These are phyloP conservation scores for Aporrectodea caliginosa DNA, from an alignment of 1,140 invertebrate species.

Conservation along the genomic window DNA sequence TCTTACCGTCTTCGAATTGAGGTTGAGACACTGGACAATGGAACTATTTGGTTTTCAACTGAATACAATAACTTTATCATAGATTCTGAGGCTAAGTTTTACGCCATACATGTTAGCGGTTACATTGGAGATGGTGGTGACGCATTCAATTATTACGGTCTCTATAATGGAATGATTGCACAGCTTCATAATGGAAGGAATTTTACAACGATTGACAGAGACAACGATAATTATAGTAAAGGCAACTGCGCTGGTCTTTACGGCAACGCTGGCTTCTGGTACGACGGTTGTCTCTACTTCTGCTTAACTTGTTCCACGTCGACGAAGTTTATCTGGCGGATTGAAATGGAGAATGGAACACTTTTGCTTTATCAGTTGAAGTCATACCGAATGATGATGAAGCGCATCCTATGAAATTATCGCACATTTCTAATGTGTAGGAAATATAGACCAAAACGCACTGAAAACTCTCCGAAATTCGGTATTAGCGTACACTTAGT, in stretches of 20 bases:
- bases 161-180: not conserved
- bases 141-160: not conserved
- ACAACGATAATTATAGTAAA: not conserved
- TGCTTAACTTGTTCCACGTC: not conserved
- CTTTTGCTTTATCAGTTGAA: not conserved
- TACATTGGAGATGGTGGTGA: not conserved
- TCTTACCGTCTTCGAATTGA: not conserved
- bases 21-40: not conserved
- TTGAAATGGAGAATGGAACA: not conserved
- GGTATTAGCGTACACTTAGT: no score
- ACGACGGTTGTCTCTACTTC: not conserved
- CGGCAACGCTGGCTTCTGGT: conserved; percentile 9
- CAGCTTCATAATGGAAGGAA: not conserved
- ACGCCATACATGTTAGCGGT: not conserved
- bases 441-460: no score
- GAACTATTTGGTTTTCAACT: conserved; percentile 3
- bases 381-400: not conserved
- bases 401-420: not conserved
- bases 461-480: no score
- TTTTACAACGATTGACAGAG: not conserved
- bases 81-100: not conserved
- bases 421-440: no score
- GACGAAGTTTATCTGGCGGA: not conserved
- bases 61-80: conserved; percentile 4
- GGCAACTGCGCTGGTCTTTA: not conserved